These are phyloP conservation scores for Apamea epomidion DNA, from an alignment of 2,888 invertebrate genomes.

Conservation along the genomic window DNA sequence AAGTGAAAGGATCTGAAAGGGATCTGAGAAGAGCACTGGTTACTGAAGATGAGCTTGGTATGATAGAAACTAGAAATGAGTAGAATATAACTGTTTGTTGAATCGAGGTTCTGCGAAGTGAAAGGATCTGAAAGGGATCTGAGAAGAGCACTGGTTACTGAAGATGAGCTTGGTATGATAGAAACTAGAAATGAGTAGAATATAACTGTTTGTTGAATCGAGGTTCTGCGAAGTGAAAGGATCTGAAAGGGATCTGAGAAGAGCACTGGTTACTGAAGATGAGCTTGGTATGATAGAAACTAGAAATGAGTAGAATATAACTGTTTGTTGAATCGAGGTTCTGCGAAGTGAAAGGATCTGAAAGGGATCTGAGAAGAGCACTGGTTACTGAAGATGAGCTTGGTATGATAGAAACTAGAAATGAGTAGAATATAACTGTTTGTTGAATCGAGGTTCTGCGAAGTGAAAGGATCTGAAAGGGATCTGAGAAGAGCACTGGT, in stretches of 20 bases:
- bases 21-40: constrained; percentile 15
- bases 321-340: constrained; percentile 48
- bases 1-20: constrained; percentile 52
- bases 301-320: constrained; percentile 49
- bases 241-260: constrained; percentile 27
- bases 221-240: constrained; percentile 53
- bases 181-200: constrained; percentile 7
- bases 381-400: background rate
- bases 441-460: constrained; percentile 33
- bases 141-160: constrained; percentile 2
- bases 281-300: background rate
- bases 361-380: constrained; percentile 25
- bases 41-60: background rate
- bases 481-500: constrained; percentile 15
- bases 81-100: constrained; percentile 55
- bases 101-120: constrained; percentile 43
- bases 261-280: background rate
- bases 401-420: background rate
- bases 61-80: background rate
- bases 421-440: constrained; percentile 61
- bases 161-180: background rate
- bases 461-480: constrained; percentile 52
- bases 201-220: constrained; percentile 52
- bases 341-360: constrained; percentile 50
- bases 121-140: constrained; percentile 47